These are phyloP conservation scores for Bungarus multicinctus DNA, from an alignment of 2,113 vertebrate species.

Conservation along the genomic window DNA sequence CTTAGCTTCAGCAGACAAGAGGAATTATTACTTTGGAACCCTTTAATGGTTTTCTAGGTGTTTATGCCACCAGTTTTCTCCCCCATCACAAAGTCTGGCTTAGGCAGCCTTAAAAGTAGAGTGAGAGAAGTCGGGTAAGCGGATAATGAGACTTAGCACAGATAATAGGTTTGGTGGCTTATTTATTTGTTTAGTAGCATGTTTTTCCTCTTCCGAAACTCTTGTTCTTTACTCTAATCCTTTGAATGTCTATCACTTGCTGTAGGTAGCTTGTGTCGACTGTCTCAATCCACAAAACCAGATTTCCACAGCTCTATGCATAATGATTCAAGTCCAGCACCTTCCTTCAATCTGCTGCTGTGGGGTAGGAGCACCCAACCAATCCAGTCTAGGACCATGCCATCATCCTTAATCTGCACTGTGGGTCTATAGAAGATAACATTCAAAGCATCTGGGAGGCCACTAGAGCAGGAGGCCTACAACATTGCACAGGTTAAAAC, in stretches of 20 bases:
- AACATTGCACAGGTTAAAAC: not conserved
- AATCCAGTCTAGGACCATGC: not conserved
- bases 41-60: not conserved
- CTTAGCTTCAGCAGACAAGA: conserved; percentile 6
- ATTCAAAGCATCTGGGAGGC: not conserved
- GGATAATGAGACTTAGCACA: conserved; percentile 24
- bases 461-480: not conserved
- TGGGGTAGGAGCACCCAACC: not conserved
- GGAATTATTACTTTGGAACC: conserved; percentile 6
- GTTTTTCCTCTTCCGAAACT: conserved; percentile 40
- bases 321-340: not conserved
- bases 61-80: conserved; percentile 11
- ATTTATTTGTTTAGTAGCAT: conserved; percentile 38
- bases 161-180: not conserved
- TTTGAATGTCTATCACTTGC: conserved; percentile 64
- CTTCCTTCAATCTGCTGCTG: not conserved
- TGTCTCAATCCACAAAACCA: conserved; percentile 66
- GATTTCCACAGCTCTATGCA: not conserved
- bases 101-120: not conserved
- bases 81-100: not conserved
- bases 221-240: conserved; percentile 51
- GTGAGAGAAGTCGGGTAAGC: conserved; percentile 10
- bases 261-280: conserved; percentile 41
- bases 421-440: not conserved
- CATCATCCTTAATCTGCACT: not conserved